Conservation (phyloP, 2,797 vertebrate species). For the Oreochromis grahami region DNA sequence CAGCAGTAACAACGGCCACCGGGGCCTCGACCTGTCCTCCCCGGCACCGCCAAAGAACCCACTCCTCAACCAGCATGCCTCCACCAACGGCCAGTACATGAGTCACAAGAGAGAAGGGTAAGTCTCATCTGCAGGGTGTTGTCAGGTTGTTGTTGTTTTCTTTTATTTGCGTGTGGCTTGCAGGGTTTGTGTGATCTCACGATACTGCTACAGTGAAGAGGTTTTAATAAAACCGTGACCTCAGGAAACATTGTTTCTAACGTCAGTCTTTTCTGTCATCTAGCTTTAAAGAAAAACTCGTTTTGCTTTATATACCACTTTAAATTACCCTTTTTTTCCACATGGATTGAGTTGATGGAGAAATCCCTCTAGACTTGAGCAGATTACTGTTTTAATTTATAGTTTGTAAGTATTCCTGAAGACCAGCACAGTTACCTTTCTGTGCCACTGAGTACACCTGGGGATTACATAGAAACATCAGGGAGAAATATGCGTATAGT, state of each 20-base stretch:
- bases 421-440: conserved; percentile 17
- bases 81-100: conserved; percentile 93
- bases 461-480: conserved; percentile 57
- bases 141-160: not conserved
- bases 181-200: accelerated
- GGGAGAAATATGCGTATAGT: conserved; percentile 15
- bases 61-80: conserved; percentile 89
- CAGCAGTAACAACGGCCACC: conserved; percentile 90
- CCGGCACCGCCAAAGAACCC: conserved; percentile 88
- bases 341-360: conserved; percentile 58
- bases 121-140: conserved; percentile 9
- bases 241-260: not conserved
- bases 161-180: not conserved
- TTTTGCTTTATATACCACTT: conserved; percentile 21
- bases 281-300: not conserved
- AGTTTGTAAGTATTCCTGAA: conserved; percentile 66
- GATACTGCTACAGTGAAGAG: not conserved
- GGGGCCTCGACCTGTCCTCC: conserved; percentile 93
- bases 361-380: conserved; percentile 52
- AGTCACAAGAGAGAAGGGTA: conserved; percentile 96
- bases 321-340: conserved; percentile 41
- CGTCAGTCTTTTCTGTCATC: conserved; percentile 24
- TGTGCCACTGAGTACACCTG: conserved; percentile 9
- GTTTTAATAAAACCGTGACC: not conserved
- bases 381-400: conserved; percentile 64